Percentiles rank a stretch among this genome's conserved stretches.
phyloP scores from a whole-genome alignment of 2,888 invertebrate genomes.

The Furcula furcula region DNA sequence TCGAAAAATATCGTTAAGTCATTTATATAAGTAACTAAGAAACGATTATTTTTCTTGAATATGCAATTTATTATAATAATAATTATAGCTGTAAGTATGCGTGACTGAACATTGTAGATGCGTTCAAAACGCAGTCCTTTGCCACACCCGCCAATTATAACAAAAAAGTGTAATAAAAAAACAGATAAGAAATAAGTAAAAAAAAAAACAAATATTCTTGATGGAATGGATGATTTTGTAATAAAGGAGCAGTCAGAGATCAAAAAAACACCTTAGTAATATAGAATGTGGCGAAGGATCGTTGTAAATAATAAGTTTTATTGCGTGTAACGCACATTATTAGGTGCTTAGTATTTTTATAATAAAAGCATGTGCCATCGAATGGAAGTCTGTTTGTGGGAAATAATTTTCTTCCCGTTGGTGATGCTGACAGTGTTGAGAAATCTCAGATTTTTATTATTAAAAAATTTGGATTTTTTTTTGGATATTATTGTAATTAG shows the following conservation, averaged over 20 bases:
- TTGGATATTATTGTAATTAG: constrained; percentile 25
- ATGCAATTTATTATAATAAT: not conserved
- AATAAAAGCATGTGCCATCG: constrained; percentile 59
- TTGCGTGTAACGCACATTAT: constrained; percentile 60
- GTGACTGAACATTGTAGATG: constrained; percentile 58
- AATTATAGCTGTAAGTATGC: constrained; percentile 23
- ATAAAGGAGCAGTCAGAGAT: constrained; percentile 29
- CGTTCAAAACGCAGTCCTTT: constrained; percentile 66
- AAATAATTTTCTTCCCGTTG: constrained; percentile 51
- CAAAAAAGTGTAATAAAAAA: constrained; percentile 23
- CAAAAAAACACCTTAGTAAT: constrained; percentile 32
- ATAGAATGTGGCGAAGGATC: constrained; percentile 46
- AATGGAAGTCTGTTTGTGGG: constrained; percentile 46
- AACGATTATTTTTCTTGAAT: not conserved
- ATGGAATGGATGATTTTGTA: constrained; percentile 46
- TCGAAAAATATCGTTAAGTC: constrained; percentile 9
- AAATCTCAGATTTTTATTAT: constrained; percentile 43
- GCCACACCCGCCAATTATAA: constrained; percentile 38
- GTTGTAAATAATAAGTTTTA: constrained; percentile 50
- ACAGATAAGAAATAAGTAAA: constrained; percentile 23
- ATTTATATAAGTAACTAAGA: too few species aligned
- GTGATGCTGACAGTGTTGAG: constrained; percentile 45
- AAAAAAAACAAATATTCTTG: constrained; percentile 36
- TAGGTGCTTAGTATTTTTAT: constrained; percentile 51
- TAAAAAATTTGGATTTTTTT: constrained; percentile 26